Evolutionary conservation across 2,888 invertebrate genomes (phyloP), one percentile per base, ranked within the genome.

Genomic region (Ophion obscuratus): DNA sequence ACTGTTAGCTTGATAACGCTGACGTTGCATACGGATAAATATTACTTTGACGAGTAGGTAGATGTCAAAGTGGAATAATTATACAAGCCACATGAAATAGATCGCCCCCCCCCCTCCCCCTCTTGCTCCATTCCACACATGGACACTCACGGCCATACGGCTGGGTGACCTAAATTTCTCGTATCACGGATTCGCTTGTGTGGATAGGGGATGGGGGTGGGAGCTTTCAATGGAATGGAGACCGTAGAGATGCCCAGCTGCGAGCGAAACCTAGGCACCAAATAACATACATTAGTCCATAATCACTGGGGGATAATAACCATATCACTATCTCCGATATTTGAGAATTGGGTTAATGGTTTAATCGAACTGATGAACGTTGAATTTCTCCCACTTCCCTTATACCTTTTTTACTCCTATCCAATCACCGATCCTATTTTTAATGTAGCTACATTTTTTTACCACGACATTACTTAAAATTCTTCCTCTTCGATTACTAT

Each of bases 1-100:
- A 81, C 40, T 64, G 73, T 86, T 68, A 74, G 81, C 64, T 27
- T 31, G 86, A 86, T 86, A 86, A 83, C 73, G 74, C 67, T 66
- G 57, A 81, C 67, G 59, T 70, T 62, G 24, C 79, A 17, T 40
- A 83, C 67, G 61, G 81, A 81, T 81, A 83, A 86, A 83, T 81
- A 86, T 74, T 81, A 81, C 81, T 83, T 85, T 81, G 86, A 86
- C 81, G 86, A 81, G 81, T 77, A 67, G 71, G 66, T 62, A 62
- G 74, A 81, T 66, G 79, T 83, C 83, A 73, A 85, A 85, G 80
- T 76, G 71, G 80, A 83, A 76, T 83, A 86, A 86, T 86, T 86
- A 83, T 59, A 83, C 71, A 53, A 44, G 73, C 59, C 53, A 59
- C 66, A 36, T 67, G n/a, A 40, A n/a, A 80, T 73, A 77, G 57